phyloP scores from a whole-genome alignment of 2,797 vertebrate species.

The Crenichthys baileyi region DNA sequence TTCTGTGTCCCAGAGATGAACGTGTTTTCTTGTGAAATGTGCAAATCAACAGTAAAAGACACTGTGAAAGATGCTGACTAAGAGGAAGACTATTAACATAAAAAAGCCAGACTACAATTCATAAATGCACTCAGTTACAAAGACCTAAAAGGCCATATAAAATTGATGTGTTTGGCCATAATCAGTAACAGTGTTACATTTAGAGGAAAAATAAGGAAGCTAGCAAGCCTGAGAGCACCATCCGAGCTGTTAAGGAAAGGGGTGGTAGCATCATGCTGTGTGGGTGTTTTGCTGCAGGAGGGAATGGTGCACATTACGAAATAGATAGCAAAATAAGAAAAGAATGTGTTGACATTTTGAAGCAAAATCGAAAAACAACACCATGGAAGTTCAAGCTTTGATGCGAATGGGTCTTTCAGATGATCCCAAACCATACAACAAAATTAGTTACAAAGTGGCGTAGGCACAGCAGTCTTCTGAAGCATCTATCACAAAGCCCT shows the following conservation, averaged over 20 bases:
- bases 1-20: neutral
- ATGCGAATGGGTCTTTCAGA: neutral
- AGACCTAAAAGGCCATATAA: neutral
- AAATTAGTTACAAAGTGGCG: neutral
- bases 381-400: no score
- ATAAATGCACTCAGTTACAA: neutral
- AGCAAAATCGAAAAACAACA: no score
- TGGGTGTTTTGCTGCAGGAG: neutral
- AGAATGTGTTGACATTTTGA: no score
- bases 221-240: neutral
- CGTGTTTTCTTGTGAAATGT: neutral
- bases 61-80: no score
- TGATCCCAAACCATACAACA: neutral
- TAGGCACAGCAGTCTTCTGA: no score
- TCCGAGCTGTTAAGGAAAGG: no score
- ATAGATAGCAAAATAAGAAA: no score
- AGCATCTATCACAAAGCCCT: no score
- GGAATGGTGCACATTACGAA: neutral
- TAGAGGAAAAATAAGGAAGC: neutral
- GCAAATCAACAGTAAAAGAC: neutral
- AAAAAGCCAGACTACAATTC: neutral
- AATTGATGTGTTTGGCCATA: neutral
- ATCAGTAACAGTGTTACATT: neutral
- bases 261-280: no score
- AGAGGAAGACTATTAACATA: no score